Percentiles rank a stretch among this genome's conserved stretches.
Evolutionary conservation across 2,888 invertebrate genomes (phyloP).

Genomic region (Rotaria magnacalcarata): DNA sequence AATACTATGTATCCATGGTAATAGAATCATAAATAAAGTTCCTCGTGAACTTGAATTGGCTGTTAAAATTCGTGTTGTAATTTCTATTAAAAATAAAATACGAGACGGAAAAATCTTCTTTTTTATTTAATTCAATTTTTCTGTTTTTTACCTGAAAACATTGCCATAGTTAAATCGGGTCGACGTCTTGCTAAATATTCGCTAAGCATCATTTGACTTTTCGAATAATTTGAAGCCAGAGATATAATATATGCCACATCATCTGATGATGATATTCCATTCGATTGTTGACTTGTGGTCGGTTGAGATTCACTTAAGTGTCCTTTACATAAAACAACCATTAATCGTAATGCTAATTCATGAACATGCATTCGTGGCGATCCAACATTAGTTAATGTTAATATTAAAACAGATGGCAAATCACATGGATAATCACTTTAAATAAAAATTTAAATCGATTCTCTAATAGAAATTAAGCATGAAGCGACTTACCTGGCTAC

Average conservation of each 20-base stretch:
- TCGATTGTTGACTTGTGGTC: constrained; percentile 48
- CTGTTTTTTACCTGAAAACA: constrained; percentile 72
- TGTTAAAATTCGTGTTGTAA: constrained; percentile 90
- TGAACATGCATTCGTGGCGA: constrained; percentile 85
- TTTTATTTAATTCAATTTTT: neutral
- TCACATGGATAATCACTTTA: constrained; percentile 89
- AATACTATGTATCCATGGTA: constrained; percentile 97
- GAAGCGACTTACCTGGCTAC: constrained; percentile 65
- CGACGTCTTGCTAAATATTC: constrained; percentile 86
- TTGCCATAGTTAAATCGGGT: constrained; percentile 95
- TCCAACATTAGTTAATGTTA: constrained; percentile 90
- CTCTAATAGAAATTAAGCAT: neutral
- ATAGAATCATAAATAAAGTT: constrained; percentile 79
- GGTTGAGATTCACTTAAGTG: constrained; percentile 39
- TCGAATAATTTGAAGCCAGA: constrained; percentile 71
- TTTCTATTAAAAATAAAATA: constrained; percentile 67
- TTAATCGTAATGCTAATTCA: constrained; percentile 61
- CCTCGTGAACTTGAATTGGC: constrained; percentile 87
- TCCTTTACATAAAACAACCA: constrained; percentile 36
- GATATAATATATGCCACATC: constrained; percentile 71
- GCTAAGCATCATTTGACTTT: constrained; percentile 85
- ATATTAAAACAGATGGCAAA: constrained; percentile 93
- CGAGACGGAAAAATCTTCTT: neutral
- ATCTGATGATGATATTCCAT: constrained; percentile 47
- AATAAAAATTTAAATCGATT: constrained; percentile 48